A percentile compares a stretch with the other conserved stretches of the same genome.
Evolutionary conservation across 2,113 vertebrate species (phyloP).

Genomic region (Ceyx melanurus): DNA sequence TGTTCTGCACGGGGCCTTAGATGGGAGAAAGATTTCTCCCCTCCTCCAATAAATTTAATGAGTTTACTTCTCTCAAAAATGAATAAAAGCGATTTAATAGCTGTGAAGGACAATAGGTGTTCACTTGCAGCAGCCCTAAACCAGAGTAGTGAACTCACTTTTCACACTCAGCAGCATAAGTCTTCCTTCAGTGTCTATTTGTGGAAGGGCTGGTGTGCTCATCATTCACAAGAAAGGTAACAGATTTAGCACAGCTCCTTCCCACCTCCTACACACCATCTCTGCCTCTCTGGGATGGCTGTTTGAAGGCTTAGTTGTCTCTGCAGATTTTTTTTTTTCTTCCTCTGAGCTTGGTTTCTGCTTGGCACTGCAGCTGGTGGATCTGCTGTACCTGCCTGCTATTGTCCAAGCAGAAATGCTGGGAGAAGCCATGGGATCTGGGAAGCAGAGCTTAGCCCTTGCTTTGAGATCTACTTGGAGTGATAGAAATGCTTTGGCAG

Average conservation of each 20-base stretch:
- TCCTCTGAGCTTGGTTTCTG: neutral
- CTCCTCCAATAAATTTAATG: neutral
- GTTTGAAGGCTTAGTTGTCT: neutral
- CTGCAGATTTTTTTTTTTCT: slow-evolving; percentile 20
- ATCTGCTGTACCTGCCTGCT: neutral
- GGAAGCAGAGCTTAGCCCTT: neutral
- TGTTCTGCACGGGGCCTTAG: fast-evolving
- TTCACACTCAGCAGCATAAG: neutral
- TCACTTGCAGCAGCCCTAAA: neutral
- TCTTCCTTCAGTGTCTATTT: slow-evolving; percentile 36
- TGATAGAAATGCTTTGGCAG: neutral
- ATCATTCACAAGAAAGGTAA: slow-evolving; percentile 53
- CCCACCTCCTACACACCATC: slow-evolving; percentile 64
- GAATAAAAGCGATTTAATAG: neutral
- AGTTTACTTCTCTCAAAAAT: neutral
- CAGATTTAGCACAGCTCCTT: slow-evolving; percentile 64
- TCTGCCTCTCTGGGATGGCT: neutral
- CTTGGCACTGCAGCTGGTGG: neutral
- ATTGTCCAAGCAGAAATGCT: neutral
- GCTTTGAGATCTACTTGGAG: neutral
- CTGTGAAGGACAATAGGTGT: neutral
- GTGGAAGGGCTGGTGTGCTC: slow-evolving; percentile 35
- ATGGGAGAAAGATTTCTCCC: neutral
- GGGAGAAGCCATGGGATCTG: neutral
- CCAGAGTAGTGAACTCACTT: neutral